Percentiles rank a stretch among this genome's conserved stretches.
Evolutionary conservation across 2,113 vertebrate species (phyloP).

Genomic region (Ptilorrhoa leucosticta): DNA sequence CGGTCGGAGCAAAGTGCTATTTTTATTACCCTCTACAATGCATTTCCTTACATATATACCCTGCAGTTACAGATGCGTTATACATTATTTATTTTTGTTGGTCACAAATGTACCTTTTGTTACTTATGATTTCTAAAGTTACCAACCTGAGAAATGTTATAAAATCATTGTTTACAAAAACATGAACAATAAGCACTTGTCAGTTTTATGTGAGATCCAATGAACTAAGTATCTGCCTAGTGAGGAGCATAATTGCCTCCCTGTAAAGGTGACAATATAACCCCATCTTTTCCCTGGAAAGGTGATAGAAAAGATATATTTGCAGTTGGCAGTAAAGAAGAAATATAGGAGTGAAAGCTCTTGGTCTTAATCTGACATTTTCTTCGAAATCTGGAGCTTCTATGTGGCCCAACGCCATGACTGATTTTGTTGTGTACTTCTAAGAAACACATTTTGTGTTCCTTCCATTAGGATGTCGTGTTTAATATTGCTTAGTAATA

Average conservation of each 20-base stretch:
- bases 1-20: constrained; percentile 51
- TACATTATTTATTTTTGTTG: constrained; percentile 53
- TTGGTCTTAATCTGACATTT: background rate
- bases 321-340: background rate
- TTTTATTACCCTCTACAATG: constrained; percentile 68
- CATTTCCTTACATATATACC: constrained; percentile 65
- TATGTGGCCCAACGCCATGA: background rate
- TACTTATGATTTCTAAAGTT: constrained; percentile 18
- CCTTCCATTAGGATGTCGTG: background rate
- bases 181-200: background rate
- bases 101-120: constrained; percentile 19
- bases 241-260: background rate
- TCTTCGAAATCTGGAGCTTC: background rate
- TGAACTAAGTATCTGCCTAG: constrained; percentile 15
- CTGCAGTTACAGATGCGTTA: constrained; percentile 53
- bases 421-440: background rate
- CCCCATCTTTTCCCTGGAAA: background rate
- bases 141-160: background rate
- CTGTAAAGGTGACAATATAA: background rate
- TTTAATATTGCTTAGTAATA: constrained; percentile 34
- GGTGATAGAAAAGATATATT: background rate
- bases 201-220: background rate
- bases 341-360: background rate
- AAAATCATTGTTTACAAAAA: background rate
- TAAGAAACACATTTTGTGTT: background rate